Conservation (phyloP, 2,113 vertebrate species). For the Cariama cristata region DNA sequence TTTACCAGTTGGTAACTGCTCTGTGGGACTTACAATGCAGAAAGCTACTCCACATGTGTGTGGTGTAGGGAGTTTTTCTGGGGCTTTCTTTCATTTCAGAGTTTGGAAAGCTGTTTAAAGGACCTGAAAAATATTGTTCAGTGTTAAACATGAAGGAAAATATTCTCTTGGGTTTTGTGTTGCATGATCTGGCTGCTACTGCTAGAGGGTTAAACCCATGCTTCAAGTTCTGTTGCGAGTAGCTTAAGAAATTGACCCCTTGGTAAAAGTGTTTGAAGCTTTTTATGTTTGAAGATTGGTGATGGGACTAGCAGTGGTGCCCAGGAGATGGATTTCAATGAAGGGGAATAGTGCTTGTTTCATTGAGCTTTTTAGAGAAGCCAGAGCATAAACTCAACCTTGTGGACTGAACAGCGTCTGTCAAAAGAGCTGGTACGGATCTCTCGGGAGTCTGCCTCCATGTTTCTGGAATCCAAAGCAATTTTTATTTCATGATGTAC, state of each 20-base stretch:
- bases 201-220: neutral
- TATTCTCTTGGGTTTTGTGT: neutral
- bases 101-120: neutral
- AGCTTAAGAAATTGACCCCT: neutral
- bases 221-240: neutral
- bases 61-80: neutral
- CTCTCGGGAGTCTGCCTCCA: neutral
- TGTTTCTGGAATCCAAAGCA: neutral
- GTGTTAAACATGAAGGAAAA: neutral
- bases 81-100: neutral
- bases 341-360: neutral
- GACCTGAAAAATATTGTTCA: neutral
- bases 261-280: neutral
- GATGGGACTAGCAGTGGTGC: neutral
- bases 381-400: neutral
- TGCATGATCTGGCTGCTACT: neutral
- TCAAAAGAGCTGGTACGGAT: neutral
- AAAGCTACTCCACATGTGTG: neutral
- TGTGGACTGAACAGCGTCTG: neutral
- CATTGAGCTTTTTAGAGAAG: neutral
- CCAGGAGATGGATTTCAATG: neutral
- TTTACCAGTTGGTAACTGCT: neutral
- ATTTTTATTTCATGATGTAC: neutral
- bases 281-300: neutral
- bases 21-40: neutral